Base-by-base conservation (phyloP, 2,113 vertebrate genomes). In the Orcinus orca region DNA sequence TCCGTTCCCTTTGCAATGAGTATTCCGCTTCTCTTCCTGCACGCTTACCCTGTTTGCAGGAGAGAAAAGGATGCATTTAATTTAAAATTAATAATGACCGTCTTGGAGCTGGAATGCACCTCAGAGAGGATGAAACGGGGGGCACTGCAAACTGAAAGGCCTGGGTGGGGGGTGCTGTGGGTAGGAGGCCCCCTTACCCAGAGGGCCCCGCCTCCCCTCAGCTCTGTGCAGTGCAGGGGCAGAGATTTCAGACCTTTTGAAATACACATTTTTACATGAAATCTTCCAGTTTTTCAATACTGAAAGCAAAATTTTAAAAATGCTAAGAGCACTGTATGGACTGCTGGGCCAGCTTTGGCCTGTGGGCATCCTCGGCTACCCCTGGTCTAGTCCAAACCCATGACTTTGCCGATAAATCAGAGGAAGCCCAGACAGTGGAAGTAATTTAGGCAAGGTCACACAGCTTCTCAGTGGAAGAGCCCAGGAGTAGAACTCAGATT, bases 81-180 rank as follows among this genome's bases (percentile, higher is more conserved):
- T 70, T 88, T 29, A 38, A 38, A 85, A 31, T 58, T 3, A 82
- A 65, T 18, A 62, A 4, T 15, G 60, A 8, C 25, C 79, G 38
- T 41, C 41, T 25, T 74, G n/a, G 73, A 76, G 47, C 29, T 41
- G 80, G 31, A 76, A 15, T 41, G 50, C 25, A 38, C 9, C 17
- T 53, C 53, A 50, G 36, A 82, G 58, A 53, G 12, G 44, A 41
- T 10, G 14, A 55, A 23, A 5, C 25, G 9, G 20, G n/a, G n/a
- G 76, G 15, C 23, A 15, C 33, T n/a, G 17, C 41, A 63, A 68
- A 62, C 41, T 38, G n/a, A 41, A 25, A 25, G 38, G 60, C 13
- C 1, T 6, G 44, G 5, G 53, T 3, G 7, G 1, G 33, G 74
- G 15, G 81, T 60, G 5, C 3, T 12, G 0, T 17, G 38, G n/a